Evolutionary conservation across 2,888 invertebrate species (phyloP), one percentile per base, ranked within the genome.

Genomic region (Andrena bucephala): DNA sequence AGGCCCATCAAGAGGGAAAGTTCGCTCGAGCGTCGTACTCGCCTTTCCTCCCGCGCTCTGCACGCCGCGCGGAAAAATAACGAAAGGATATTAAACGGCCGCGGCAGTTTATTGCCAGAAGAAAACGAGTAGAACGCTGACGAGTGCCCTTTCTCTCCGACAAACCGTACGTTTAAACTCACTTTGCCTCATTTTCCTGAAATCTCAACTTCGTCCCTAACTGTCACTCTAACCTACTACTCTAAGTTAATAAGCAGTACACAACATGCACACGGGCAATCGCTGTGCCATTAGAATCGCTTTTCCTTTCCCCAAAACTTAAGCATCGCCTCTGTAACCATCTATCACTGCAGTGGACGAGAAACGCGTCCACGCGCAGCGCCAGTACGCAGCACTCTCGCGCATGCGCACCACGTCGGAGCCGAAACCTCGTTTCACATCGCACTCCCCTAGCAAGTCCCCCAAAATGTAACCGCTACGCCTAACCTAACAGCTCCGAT

Each of bases 1-100:
- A 59, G 48, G 72, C 50, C 80, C 72, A 71, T 88, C 85, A 87
- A 89, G 84, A 89, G 89, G 89, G 89, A 89, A 89, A 89, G 88
- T 89, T 86, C 69, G 71, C 54, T 62, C 69, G 74, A 81, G 74
- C 60, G 29, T 16, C 59, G 54, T 57, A 60, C 48, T 54, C 24
- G 54, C 59, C 54, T 69, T 36, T 72, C n/a, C 72, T 77, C 36
- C 52, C 59, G 42, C 66, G 29, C 10, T 42, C 4, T 27, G 62
- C 52, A 36, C 69, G 50, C 20, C 52, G 7, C 50, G 70, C 20
- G 57, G 48, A 84, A 83, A 83, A 81, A 59, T 72, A 52, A 63
- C 52, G 36, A 69, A 67, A 74, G 86, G 75, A 81, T 83, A 72
- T 83, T 84, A 84, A 78, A 67, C 71, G 73, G 50, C 71, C 72